Evolutionary conservation across 2,888 invertebrate species (phyloP).

Genomic region (Brassicogethes aeneus): DNA sequence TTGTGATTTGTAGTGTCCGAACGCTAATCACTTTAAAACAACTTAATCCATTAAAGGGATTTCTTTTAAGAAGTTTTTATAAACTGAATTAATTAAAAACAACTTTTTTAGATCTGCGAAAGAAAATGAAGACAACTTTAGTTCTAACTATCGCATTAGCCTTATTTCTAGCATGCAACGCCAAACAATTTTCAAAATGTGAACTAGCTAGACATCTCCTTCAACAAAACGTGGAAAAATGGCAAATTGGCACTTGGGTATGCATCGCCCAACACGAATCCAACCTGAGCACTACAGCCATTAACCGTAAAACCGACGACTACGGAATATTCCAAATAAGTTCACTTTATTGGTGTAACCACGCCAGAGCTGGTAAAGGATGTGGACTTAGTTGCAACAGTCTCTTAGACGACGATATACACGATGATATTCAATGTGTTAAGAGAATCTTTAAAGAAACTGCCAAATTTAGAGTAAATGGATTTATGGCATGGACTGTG

Average conservation of each 20-base stretch:
- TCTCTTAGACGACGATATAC: neutral
- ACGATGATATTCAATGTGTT: neutral
- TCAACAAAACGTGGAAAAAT: neutral
- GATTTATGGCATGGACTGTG: too few species aligned
- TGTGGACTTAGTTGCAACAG: neutral
- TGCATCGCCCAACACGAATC: conserved; percentile 20
- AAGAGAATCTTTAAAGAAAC: too few species aligned
- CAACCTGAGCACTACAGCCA: conserved; percentile 16
- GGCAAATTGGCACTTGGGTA: conserved; percentile 19
- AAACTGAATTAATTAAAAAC: too few species aligned
- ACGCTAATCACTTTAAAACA: too few species aligned
- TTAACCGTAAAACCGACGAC: conserved; percentile 15
- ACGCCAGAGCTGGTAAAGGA: neutral
- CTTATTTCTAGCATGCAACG: too few species aligned
- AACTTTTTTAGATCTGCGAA: too few species aligned
- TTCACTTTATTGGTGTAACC: conserved; percentile 15
- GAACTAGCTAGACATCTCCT: neutral
- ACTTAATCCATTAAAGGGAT: too few species aligned
- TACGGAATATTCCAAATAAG: conserved; percentile 23
- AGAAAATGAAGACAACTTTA: too few species aligned
- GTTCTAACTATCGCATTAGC: too few species aligned
- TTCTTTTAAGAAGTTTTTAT: too few species aligned
- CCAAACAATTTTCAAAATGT: neutral
- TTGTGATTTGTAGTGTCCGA: too few species aligned
- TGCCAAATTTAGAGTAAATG: too few species aligned